A percentile compares a stretch with the other conserved stretches of the same genome.
phyloP scores from a whole-genome alignment of 2,797 vertebrate species.

The Sorex maritimensis region DNA sequence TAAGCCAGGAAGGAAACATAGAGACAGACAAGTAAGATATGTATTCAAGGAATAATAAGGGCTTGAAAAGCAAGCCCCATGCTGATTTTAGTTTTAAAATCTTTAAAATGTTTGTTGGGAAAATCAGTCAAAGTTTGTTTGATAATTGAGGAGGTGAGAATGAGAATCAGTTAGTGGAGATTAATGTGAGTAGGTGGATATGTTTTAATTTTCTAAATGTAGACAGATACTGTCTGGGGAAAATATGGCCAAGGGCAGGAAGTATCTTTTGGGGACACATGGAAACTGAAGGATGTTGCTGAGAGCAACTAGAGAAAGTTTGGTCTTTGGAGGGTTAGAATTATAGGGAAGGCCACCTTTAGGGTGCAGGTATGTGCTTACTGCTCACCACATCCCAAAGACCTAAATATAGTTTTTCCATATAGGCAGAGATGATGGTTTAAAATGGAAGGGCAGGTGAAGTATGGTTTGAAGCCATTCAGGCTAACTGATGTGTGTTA shows the following conservation, averaged over 20 bases:
- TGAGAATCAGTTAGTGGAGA: not conserved
- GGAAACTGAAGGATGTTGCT: not conserved
- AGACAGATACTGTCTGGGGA: not conserved
- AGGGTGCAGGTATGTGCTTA: not conserved
- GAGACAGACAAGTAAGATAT: too few relatives aligned
- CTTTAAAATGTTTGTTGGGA: constrained; percentile 16
- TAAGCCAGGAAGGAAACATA: too few relatives aligned
- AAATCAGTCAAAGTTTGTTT: constrained; percentile 59
- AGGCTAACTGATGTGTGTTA: not conserved
- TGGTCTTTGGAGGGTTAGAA: not conserved
- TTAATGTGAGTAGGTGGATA: constrained; percentile 9
- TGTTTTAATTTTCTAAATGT: constrained; percentile 44
- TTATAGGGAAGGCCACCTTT: not conserved
- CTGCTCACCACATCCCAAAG: not conserved
- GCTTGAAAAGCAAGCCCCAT: too few relatives aligned
- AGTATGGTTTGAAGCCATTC: not conserved
- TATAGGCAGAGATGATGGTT: not conserved
- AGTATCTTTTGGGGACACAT: not conserved
- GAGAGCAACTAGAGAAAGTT: not conserved
- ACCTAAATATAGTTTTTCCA: not conserved
- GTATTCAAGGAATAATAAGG: too few relatives aligned
- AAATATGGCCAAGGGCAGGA: not conserved
- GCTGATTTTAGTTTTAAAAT: too few relatives aligned
- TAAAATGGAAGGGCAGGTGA: not conserved
- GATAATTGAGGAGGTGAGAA: not conserved